Base-by-base conservation (phyloP, 1,140 invertebrate genomes). In the Drosophila sproati region DNA sequence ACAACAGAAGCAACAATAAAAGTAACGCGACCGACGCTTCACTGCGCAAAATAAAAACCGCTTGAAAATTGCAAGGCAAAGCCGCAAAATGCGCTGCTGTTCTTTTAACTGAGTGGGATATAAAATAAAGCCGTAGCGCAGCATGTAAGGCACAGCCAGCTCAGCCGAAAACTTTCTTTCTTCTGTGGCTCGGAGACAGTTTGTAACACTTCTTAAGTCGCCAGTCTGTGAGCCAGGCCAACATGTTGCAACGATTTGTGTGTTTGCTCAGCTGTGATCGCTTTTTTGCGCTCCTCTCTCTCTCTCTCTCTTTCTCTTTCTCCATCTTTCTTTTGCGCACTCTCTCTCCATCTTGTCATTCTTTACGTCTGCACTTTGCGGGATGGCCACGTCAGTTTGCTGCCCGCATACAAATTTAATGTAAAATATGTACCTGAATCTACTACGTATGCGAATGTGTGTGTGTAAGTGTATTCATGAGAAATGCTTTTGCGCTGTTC, bases 201-300 rank as follows among this genome's bases (percentile, higher is more conserved):
- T 78, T 91, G 81, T 86, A 86, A 91, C 77, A 87, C 89, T 91
- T 91, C 89, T 91, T 91, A 91, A 91, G 88, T 76, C 78, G 48
- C 47, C 52, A 31, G 64, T 70, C 81, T 80, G 61, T 80, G 61
- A 20, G 41, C 20, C 43, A 4, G 31, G 37, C 71, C 60, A 85
- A 85, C 80, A 85, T 85, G 80, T 80, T 87, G 80, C 59, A 61
- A 41, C 34, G 31, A 43, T 47, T 43, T 20, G 37, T 35, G 51
- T 29, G 50, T 47, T 64, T 73, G 47, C 75, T 66, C 34, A 57
- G 59, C 59, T 66, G 69, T 32, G 12, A 45, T 37, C 56, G 31
- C 28, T 59, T 41, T 31, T 48, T 43, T 8, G n/a, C 50, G 48
- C 57, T 75, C 52, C 12, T 39, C 48, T 71, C 37, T 61, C 34